Evolutionary conservation across 2,888 invertebrate species (phyloP), one percentile per base, ranked within the genome.

Genomic region (Drosophila mercatorum): DNA sequence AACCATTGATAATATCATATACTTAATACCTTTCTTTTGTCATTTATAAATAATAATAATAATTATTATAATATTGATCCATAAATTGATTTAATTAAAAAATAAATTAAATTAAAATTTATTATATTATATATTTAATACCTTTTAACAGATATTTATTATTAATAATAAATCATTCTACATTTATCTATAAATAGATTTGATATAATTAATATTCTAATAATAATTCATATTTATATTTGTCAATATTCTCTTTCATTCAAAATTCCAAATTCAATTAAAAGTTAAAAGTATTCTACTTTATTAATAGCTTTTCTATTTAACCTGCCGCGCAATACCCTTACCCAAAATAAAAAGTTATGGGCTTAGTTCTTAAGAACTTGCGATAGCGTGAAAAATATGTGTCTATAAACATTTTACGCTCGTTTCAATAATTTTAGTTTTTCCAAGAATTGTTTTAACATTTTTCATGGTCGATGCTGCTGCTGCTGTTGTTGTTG

Each of bases 331-430:
- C 7, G 5, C 31, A 0, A 60, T 67, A 61, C 66, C 53, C 75
- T 56, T 36, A 17, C 12, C 41, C 5, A 53, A 66, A 58, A 57
- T 68, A 44, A 41, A 41, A 26, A 53, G 26, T 26, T 53, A 70
- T 57, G 55, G n/a, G 4, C 73, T 65, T 46, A 68, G 57, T 86
- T 82, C 81, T 64, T 26, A 47, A 53, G 83, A 82, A 86, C 61
- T 83, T 69, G 59, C 53, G 82, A 72, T 71, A 83, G 80, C 88
- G 88, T 83, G 74, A 85, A 85, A 74, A 83, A 81, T 86, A 31
- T 61, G 40, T 57, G 65, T 61, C 68, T 73, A 72, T 73, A 71
- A 73, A 80, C 49, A 68, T 80, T 76, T 69, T 40, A 76, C 47
- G 78, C 47, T 76, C 73, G 65, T 73, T 80, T 79, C 80, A 79